Percentiles rank a stretch among this genome's conserved stretches.
These are phyloP conservation scores for Sciaenops ocellatus DNA, from an alignment of 2,797 vertebrate species.

Conservation along the genomic window DNA sequence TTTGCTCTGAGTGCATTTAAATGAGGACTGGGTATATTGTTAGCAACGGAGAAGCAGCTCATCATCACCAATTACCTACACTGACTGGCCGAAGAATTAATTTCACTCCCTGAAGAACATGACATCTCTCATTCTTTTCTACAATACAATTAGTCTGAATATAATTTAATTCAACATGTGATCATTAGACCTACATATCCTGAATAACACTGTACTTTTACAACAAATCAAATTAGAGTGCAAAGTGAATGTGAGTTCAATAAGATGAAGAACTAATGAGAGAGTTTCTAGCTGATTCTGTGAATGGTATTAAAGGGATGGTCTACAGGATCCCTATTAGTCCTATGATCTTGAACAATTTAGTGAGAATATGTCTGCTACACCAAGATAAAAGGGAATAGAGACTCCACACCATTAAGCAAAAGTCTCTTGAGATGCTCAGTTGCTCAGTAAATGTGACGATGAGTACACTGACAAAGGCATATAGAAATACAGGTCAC, in stretches of 20 bases:
- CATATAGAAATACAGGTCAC: conserved; percentile 24
- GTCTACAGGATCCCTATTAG: conserved; percentile 38
- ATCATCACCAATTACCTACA: conserved; percentile 46
- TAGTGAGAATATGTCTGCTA: conserved; percentile 27
- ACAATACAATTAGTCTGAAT: conserved; percentile 43
- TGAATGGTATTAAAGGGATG: conserved; percentile 10
- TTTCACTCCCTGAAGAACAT: conserved; percentile 36
- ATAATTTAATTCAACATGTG: conserved; percentile 20
- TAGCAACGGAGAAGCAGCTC: conserved; percentile 37
- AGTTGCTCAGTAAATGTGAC: conserved; percentile 40
- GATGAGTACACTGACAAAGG: conserved; percentile 21
- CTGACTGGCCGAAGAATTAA: conserved; percentile 34
- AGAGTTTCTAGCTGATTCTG: conserved; percentile 20
- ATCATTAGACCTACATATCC: conserved; percentile 23
- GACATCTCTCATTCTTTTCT: conserved; percentile 37
- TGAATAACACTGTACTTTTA: conserved; percentile 9
- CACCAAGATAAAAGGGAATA: conserved; percentile 31
- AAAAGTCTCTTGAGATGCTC: conserved; percentile 38
- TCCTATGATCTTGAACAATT: conserved; percentile 37
- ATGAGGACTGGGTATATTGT: conserved; percentile 19
- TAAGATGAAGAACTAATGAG: conserved; percentile 37
- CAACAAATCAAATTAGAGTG: conserved; percentile 41
- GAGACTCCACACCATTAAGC: conserved; percentile 48
- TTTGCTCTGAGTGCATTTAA: conserved; percentile 32
- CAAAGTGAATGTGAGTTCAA: conserved; percentile 27